Conservation (phyloP, 2,888 invertebrate species). For the Dioctria linearis region DNA sequence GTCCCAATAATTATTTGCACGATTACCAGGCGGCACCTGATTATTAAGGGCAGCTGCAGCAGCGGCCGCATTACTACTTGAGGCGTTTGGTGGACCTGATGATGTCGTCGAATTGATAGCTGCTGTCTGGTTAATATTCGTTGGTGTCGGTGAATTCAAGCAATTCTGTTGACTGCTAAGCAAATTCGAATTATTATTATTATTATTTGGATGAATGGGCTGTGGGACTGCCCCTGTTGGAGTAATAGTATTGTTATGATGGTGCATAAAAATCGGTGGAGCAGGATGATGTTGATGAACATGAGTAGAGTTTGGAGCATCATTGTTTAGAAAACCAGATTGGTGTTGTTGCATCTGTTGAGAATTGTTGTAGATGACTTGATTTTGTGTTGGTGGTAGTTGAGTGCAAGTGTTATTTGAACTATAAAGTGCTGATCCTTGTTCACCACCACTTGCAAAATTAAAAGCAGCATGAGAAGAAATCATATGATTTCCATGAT, state of each 20-base stretch:
- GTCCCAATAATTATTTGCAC: slow-evolving; percentile 95
- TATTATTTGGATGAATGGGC: slow-evolving; percentile 54
- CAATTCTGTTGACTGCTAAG: slow-evolving; percentile 56
- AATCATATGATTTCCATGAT: slow-evolving; percentile 59
- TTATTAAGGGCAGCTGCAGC: slow-evolving; percentile 80
- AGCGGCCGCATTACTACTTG: slow-evolving; percentile 58
- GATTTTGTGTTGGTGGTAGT: slow-evolving; percentile 58
- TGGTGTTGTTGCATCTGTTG: slow-evolving; percentile 65
- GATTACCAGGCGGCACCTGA: slow-evolving; percentile 90
- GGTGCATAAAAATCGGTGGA: slow-evolving; percentile 70
- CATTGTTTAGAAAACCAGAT: slow-evolving; percentile 56
- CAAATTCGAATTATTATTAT: slow-evolving; percentile 59
- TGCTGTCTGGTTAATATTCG: slow-evolving; percentile 54
- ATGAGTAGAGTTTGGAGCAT: slow-evolving; percentile 61
- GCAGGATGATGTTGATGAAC: slow-evolving; percentile 55
- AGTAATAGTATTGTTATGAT: slow-evolving; percentile 67
- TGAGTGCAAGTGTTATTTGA: slow-evolving; percentile 48
- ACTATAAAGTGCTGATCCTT: neutral
- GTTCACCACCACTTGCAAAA: slow-evolving; percentile 29
- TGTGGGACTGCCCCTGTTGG: slow-evolving; percentile 31
- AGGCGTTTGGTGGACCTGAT: slow-evolving; percentile 63
- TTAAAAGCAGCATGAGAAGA: slow-evolving; percentile 51
- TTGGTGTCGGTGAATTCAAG: slow-evolving; percentile 58
- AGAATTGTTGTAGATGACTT: slow-evolving; percentile 60
- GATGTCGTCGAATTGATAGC: slow-evolving; percentile 60